These are phyloP conservation scores for Sebastes trivittatus DNA, from an alignment of 2,797 vertebrate species.

Conservation along the genomic window DNA sequence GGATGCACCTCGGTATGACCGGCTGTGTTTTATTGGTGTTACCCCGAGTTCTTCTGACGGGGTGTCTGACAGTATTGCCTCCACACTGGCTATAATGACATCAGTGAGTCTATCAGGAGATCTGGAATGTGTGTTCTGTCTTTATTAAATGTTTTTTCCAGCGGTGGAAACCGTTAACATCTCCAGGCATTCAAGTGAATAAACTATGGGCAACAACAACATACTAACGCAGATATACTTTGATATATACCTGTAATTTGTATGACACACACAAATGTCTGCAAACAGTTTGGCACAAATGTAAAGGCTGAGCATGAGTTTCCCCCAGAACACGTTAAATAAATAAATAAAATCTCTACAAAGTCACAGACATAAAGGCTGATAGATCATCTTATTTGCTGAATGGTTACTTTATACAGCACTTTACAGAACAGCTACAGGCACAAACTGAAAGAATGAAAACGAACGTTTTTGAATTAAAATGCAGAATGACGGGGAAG, in stretches of 20 bases:
- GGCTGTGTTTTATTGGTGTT: slow-evolving; percentile 25
- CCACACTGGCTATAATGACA: slow-evolving; percentile 51
- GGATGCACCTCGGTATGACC: slow-evolving; percentile 38
- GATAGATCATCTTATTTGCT: slow-evolving; percentile 72
- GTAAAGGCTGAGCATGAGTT: slow-evolving; percentile 79
- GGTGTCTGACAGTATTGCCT: slow-evolving; percentile 59
- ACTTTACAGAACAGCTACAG: slow-evolving; percentile 84
- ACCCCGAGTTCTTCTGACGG: slow-evolving; percentile 47
- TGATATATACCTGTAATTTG: slow-evolving; percentile 61
- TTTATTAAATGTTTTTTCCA: slow-evolving; percentile 36
- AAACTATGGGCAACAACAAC: slow-evolving; percentile 64
- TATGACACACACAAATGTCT: slow-evolving; percentile 74
- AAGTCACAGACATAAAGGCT: slow-evolving; percentile 78
- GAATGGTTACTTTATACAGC: slow-evolving; percentile 76
- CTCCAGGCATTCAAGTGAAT: slow-evolving; percentile 66
- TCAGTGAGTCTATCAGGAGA: slow-evolving; percentile 43
- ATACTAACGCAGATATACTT: slow-evolving; percentile 64
- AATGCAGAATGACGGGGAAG: slow-evolving; percentile 61
- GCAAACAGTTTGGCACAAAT: slow-evolving; percentile 86
- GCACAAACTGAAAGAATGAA: slow-evolving; percentile 75
- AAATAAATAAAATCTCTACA: slow-evolving; percentile 70
- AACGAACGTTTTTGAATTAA: slow-evolving; percentile 50
- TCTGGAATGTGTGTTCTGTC: slow-evolving; percentile 57
- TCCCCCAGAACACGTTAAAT: slow-evolving; percentile 64
- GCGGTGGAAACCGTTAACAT: slow-evolving; percentile 37